phyloP scores from a whole-genome alignment of 2,888 invertebrate species.

The Drosophila imparisetae region DNA sequence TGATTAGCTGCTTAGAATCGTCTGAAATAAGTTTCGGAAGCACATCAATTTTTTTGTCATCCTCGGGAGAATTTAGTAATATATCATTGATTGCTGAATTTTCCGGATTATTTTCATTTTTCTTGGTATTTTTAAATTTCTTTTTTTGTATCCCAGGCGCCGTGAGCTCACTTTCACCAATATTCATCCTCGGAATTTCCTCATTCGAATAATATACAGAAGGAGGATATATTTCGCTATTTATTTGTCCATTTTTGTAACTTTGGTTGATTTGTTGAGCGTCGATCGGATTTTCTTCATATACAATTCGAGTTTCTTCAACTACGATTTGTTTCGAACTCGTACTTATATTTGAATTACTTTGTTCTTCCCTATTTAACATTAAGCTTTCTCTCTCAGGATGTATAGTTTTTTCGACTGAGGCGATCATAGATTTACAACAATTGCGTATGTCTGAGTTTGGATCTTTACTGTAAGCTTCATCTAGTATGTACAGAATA shows the following conservation, averaged over 20 bases:
- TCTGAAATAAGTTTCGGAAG: background rate
- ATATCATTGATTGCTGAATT: background rate
- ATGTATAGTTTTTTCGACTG: slow-evolving; percentile 31
- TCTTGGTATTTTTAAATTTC: background rate
- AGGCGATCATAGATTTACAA: slow-evolving; percentile 29
- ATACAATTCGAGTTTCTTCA: background rate
- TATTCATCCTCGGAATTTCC: background rate
- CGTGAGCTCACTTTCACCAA: background rate
- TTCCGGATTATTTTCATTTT: background rate
- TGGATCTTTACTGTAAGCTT: slow-evolving; percentile 24
- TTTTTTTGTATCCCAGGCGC: slow-evolving; percentile 2
- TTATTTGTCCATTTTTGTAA: background rate
- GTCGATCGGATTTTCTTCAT: background rate
- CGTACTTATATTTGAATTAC: background rate
- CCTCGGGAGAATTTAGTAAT: background rate
- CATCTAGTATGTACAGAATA: slow-evolving; percentile 31
- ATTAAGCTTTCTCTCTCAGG: slow-evolving; percentile 40
- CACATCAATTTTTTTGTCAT: background rate
- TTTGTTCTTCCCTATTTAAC: slow-evolving; percentile 7
- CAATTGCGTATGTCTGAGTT: slow-evolving; percentile 15
- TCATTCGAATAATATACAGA: background rate
- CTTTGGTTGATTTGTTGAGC: background rate
- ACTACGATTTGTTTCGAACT: background rate
- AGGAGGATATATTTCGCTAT: background rate
- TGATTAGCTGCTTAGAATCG: background rate